Percentiles rank a stretch among this genome's conserved stretches.
These are phyloP conservation scores for Staurois parvus DNA, from an alignment of 2,797 vertebrate genomes.

Conservation along the genomic window DNA sequence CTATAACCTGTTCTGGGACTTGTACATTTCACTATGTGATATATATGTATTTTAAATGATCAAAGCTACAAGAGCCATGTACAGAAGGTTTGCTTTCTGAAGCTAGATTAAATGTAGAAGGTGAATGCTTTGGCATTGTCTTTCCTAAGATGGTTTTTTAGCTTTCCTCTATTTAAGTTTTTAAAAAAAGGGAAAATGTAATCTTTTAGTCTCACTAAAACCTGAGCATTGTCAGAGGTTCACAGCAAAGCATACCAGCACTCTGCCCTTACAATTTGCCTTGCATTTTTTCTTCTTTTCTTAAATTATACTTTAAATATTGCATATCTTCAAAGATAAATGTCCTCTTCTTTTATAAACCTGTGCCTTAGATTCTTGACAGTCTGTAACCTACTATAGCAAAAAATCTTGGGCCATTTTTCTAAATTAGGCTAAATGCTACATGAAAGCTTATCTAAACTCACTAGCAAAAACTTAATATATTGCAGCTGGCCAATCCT, in stretches of 20 bases:
- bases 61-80: conserved; percentile 2
- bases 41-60: conserved; percentile 43
- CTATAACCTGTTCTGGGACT: too few relatives aligned
- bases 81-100: conserved; percentile 25
- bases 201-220: conserved; percentile 45
- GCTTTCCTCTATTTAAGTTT: conserved; percentile 31
- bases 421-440: too few relatives aligned
- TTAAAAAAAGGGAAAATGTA: conserved; percentile 42
- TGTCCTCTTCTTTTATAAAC: not conserved
- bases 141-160: conserved; percentile 29
- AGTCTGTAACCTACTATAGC: too few relatives aligned
- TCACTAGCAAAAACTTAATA: too few relatives aligned
- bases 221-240: conserved; percentile 28
- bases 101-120: conserved; percentile 43
- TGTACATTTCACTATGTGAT: conserved; percentile 35
- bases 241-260: conserved; percentile 24
- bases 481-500: too few relatives aligned
- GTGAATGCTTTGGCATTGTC: conserved; percentile 36
- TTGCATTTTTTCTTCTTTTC: conserved; percentile 34
- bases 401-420: too few relatives aligned
- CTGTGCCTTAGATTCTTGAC: too few relatives aligned
- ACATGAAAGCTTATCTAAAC: too few relatives aligned
- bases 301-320: conserved; percentile 11
- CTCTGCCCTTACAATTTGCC: conserved; percentile 17
- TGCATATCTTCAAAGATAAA: conserved; percentile 25